Conservation (phyloP, 2,888 invertebrate genomes). For the Phengaris arion region DNA sequence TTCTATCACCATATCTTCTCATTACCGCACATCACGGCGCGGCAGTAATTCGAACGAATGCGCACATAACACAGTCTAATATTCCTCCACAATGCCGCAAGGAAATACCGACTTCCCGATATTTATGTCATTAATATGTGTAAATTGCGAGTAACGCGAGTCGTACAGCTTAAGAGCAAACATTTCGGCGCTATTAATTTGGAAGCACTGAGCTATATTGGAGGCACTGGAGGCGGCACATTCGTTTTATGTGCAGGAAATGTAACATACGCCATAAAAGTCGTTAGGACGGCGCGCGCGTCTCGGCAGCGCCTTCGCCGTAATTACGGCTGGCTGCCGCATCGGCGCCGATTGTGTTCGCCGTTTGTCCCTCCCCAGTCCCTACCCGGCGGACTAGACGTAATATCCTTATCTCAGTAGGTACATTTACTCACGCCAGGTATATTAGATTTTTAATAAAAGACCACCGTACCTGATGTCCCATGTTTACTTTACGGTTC, state of each 20-base stretch:
- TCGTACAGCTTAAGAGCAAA: conserved; percentile 68
- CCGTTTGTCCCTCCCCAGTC: conserved; percentile 42
- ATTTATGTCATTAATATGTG: conserved; percentile 58
- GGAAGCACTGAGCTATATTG: conserved; percentile 66
- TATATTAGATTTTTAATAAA: conserved; percentile 27
- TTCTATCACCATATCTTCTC: conserved; percentile 5
- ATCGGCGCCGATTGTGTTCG: conserved; percentile 59
- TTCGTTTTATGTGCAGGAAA: conserved; percentile 78
- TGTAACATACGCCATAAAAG: conserved; percentile 80
- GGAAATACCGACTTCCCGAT: conserved; percentile 47
- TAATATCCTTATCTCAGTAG: conserved; percentile 48
- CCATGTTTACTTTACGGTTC: conserved; percentile 10
- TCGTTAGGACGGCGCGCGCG: conserved; percentile 74
- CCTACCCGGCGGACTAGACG: conserved; percentile 66
- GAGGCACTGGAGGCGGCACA: conserved; percentile 72
- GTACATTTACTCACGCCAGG: conserved; percentile 23
- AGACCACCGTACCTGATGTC: conserved; percentile 15
- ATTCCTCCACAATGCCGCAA: conserved; percentile 28
- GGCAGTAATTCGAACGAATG: conserved; percentile 20
- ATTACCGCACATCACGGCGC: conserved; percentile 11
- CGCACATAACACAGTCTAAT: conserved; percentile 30
- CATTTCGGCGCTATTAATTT: conserved; percentile 76
- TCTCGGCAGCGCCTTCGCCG: conserved; percentile 76
- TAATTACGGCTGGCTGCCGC: conserved; percentile 64
- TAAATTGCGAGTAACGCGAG: conserved; percentile 58